Percentiles rank a stretch among this genome's conserved stretches.
phyloP scores from a whole-genome alignment of 1,140 invertebrate genomes.

The Octopus bimaculoides region DNA sequence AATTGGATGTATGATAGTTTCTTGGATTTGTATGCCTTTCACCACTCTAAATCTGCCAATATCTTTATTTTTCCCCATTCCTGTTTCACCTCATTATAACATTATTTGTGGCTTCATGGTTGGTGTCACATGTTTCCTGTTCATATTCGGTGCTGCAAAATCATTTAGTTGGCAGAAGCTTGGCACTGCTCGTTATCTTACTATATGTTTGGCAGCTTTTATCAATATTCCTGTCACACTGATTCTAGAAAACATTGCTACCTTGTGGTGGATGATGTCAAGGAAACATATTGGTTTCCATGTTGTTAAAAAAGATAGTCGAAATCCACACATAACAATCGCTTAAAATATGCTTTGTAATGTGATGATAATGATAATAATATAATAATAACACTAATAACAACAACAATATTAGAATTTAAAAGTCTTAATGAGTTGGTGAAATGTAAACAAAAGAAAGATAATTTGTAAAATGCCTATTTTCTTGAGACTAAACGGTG shows the following conservation, averaged over 20 bases:
- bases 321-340: neutral
- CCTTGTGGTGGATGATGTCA: slow-evolving; percentile 20
- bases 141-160: slow-evolving; percentile 90
- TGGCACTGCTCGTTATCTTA: slow-evolving; percentile 73
- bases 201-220: slow-evolving; percentile 45
- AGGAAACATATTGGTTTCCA: slow-evolving; percentile 22
- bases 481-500: too few species aligned
- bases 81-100: slow-evolving; percentile 72
- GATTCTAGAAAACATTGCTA: slow-evolving; percentile 20
- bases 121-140: slow-evolving; percentile 91
- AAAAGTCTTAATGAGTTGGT: too few species aligned
- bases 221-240: slow-evolving; percentile 23
- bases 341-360: neutral
- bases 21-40: slow-evolving; percentile 91
- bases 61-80: slow-evolving; percentile 79
- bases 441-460: too few species aligned
- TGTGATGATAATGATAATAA: too few species aligned
- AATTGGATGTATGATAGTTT: slow-evolving; percentile 84
- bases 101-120: slow-evolving; percentile 84
- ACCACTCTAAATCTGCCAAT: slow-evolving; percentile 86
- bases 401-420: too few species aligned
- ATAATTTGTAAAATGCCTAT: too few species aligned
- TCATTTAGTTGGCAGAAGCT: slow-evolving; percentile 85
- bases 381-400: too few species aligned
- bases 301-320: slow-evolving; percentile 21